A percentile compares a stretch with the other conserved stretches of the same genome.
Evolutionary conservation across 64 coral and sea anemone species (phyloP).

Genomic region (Astreopora myriophthalma): DNA sequence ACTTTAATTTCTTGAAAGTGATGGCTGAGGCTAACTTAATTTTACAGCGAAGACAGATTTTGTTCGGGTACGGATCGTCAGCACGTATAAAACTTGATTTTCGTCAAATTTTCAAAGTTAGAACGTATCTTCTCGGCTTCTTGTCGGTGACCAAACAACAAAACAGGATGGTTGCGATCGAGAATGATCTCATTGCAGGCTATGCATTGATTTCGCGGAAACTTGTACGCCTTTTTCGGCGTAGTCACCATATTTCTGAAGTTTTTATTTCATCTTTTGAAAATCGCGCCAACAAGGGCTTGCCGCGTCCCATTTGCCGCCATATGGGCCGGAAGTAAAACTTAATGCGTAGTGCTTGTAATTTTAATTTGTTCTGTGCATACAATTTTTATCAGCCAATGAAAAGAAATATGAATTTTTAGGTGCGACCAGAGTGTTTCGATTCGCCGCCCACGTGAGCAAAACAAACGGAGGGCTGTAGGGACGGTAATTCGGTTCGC

Average conservation of each 20-base stretch:
- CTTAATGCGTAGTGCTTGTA: too few relatives aligned
- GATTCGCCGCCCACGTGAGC: too few relatives aligned
- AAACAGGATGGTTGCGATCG: constrained; percentile 5
- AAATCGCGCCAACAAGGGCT: neutral
- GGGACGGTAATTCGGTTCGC: too few relatives aligned
- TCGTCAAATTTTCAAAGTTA: constrained; percentile 39
- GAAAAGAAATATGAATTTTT: too few relatives aligned
- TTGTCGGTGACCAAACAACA: neutral
- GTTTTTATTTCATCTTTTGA: neutral
- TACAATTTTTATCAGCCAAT: too few relatives aligned
- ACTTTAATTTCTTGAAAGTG: constrained; percentile 26
- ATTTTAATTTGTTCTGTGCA: too few relatives aligned
- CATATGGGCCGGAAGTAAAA: too few relatives aligned
- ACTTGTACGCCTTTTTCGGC: constrained; percentile 25
- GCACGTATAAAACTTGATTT: constrained; percentile 3
- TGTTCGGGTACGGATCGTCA: constrained; percentile 50
- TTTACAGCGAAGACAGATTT: constrained; percentile 42
- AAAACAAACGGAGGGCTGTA: too few relatives aligned
- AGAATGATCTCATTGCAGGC: constrained; percentile 30
- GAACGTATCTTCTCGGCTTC: constrained; percentile 9
- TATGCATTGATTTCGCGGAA: constrained; percentile 50
- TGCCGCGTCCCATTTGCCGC: neutral
- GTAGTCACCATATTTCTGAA: constrained; percentile 35
- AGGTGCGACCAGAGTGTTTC: too few relatives aligned
- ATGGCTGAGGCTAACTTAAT: constrained; percentile 9